Percentiles rank a stretch among this genome's conserved stretches.
phyloP scores from a whole-genome alignment of 2,113 vertebrate genomes.

The Alosa alosa region DNA sequence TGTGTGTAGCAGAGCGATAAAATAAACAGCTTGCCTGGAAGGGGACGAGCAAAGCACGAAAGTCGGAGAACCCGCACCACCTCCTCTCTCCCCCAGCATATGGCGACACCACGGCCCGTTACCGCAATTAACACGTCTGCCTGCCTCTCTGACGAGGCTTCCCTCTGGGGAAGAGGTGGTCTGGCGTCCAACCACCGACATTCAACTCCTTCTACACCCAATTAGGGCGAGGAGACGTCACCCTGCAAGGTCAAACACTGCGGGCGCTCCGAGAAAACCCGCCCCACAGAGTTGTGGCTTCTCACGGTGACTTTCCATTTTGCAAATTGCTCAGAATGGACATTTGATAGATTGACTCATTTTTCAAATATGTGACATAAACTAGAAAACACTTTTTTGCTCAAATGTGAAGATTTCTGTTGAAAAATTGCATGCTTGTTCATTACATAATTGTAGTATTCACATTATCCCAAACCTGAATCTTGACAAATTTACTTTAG shows the following conservation, averaged over 20 bases:
- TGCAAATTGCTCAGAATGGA: background rate
- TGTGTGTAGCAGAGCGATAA: conserved; percentile 35
- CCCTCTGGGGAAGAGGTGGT: conserved; percentile 36
- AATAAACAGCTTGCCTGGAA: conserved; percentile 48
- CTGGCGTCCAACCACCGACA: conserved; percentile 27
- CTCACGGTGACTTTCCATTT: background rate
- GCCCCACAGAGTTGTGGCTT: background rate
- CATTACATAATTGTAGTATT: background rate
- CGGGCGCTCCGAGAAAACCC: background rate
- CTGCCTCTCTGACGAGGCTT: conserved; percentile 45
- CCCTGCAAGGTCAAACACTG: conserved; percentile 13
- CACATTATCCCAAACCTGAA: background rate
- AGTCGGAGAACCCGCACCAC: background rate
- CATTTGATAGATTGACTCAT: background rate
- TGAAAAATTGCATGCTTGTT: background rate
- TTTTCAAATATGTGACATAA: background rate
- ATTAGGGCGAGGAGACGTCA: conserved; percentile 35
- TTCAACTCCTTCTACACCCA: conserved; percentile 30
- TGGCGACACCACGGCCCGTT: conserved; percentile 41
- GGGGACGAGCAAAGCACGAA: conserved; percentile 30
- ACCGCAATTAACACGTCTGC: conserved; percentile 56
- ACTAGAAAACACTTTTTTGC: background rate
- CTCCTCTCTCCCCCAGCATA: conserved; percentile 38
- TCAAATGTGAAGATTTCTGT: background rate
- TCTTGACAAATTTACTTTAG: background rate